Evolutionary conservation across 2,113 vertebrate species (phyloP), one percentile per base, ranked within the genome.

Genomic region (Sceloporus tristichus): DNA sequence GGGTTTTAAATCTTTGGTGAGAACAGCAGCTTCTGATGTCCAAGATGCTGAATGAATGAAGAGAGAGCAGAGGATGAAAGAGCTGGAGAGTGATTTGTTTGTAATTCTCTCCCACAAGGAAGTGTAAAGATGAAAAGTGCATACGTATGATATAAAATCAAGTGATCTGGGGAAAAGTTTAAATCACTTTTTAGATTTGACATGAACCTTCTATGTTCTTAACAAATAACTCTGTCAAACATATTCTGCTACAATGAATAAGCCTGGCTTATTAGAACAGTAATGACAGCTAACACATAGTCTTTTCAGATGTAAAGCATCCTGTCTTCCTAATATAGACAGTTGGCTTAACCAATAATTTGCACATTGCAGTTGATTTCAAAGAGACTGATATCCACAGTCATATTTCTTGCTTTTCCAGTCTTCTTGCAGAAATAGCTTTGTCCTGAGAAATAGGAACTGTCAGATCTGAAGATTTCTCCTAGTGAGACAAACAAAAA

Each of bases 251-350:
- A 59, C 75, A 81, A 90, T 79, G 68, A 93, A 83, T 87, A 92
- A 92, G 86, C 76, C 76, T 48, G 42, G 42, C 42, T 90, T 92
- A 86, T 89, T 89, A 91, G 88, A 87, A 80, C 34, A 83, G 86
- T 38, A 86, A 77, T 89, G 92, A 62, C 53, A 82, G 89, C 91
- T 89, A 86, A 82, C 19, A 84, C 82, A 0, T 25, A 86, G 66
- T 88, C 85, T 90, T 85, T 89, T 90, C 79, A 93, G 84, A 91
- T 79, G 85, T 34, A 90, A 92, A 92, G 1, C 59, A 83, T 21
- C 84, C 87, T 16, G 6, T 40, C 13, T 90, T 91, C 66, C 86
- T 90, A 38, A 74, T 92, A 83, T 62, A 34, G 3, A 89, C 65
- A 89, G 91, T 89, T 40, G 86, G 75, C 90, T 92, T 84, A 16